These are phyloP conservation scores for Paragorgia papillata DNA, from an alignment of 92 coral and sea anemone species.

Conservation along the genomic window DNA sequence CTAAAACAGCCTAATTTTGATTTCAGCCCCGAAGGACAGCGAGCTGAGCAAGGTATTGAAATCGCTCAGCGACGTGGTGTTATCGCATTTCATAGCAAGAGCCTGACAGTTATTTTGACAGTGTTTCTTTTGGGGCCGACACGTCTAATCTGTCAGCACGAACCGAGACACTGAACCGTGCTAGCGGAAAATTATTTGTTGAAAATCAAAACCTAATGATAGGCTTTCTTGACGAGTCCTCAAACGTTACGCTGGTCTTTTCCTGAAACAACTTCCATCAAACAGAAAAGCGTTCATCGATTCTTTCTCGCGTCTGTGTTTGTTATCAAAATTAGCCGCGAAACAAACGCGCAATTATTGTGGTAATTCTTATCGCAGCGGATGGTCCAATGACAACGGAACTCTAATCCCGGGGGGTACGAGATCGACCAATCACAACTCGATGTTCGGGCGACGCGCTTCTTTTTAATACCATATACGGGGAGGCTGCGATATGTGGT, in stretches of 20 bases:
- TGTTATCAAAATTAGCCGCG: slow-evolving; percentile 29
- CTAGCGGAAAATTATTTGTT: not conserved
- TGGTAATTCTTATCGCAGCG: slow-evolving; percentile 17
- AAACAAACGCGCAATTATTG: slow-evolving; percentile 1
- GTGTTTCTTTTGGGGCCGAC: not conserved
- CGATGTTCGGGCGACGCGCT: not conserved
- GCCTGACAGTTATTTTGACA: not conserved
- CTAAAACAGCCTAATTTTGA: no score
- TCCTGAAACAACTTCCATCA: not conserved
- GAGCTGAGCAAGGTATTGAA: not conserved
- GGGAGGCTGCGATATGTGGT: not conserved
- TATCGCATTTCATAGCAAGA: not conserved
- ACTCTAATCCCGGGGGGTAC: not conserved
- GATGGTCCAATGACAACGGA: slow-evolving; percentile 11
- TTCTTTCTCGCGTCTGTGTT: not conserved
- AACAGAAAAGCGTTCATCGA: slow-evolving; percentile 16
- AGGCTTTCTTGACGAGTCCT: not conserved
- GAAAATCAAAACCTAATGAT: not conserved
- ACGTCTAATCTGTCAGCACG: not conserved
- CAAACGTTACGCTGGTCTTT: not conserved
- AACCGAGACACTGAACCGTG: not conserved
- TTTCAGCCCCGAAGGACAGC: not conserved
- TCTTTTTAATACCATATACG: slow-evolving; percentile 27
- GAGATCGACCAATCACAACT: slow-evolving; percentile 18
- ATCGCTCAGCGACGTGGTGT: not conserved